phyloP scores from a whole-genome alignment of 2,888 invertebrate species.

The Eristalis pertinax region DNA sequence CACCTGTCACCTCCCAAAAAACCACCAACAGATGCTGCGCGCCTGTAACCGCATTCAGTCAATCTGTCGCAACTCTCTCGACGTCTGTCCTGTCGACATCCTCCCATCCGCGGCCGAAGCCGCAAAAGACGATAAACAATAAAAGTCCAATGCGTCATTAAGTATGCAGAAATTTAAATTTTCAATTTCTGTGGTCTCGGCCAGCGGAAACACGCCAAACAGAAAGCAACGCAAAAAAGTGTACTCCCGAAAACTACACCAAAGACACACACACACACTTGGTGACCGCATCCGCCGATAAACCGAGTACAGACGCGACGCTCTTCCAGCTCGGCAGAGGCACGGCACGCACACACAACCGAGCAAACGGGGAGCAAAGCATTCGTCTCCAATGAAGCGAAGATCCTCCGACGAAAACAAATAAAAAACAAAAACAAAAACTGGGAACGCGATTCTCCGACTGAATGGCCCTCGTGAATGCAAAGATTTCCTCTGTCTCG shows the following conservation, averaged over 20 bases:
- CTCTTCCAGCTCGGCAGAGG: neutral
- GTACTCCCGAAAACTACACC: constrained; percentile 20
- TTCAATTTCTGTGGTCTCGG: constrained; percentile 50
- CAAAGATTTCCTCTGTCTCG: constrained; percentile 45
- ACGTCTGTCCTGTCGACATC: constrained; percentile 1
- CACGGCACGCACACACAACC: constrained; percentile 5
- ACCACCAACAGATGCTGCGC: constrained; percentile 29
- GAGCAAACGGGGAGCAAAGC: constrained; percentile 22
- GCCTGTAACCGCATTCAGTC: constrained; percentile 17
- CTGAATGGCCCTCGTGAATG: constrained; percentile 58
- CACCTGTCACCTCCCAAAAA: constrained; percentile 39
- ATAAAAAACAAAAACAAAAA: constrained; percentile 16
- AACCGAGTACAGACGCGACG: constrained; percentile 18
- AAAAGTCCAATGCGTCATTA: constrained; percentile 34
- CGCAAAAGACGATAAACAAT: constrained; percentile 31
- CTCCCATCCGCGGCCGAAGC: neutral
- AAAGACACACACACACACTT: constrained; percentile 18
- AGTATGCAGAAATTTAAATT: constrained; percentile 14
- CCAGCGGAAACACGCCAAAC: constrained; percentile 53
- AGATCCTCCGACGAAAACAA: constrained; percentile 51
- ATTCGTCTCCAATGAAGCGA: constrained; percentile 62
- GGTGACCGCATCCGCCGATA: constrained; percentile 68
- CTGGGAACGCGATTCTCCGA: constrained; percentile 6
- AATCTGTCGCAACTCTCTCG: constrained; percentile 23
- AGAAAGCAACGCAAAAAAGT: constrained; percentile 6